Evolutionary conservation across 2,888 invertebrate species (phyloP).

Genomic region (Acanthosepion esculentum): DNA sequence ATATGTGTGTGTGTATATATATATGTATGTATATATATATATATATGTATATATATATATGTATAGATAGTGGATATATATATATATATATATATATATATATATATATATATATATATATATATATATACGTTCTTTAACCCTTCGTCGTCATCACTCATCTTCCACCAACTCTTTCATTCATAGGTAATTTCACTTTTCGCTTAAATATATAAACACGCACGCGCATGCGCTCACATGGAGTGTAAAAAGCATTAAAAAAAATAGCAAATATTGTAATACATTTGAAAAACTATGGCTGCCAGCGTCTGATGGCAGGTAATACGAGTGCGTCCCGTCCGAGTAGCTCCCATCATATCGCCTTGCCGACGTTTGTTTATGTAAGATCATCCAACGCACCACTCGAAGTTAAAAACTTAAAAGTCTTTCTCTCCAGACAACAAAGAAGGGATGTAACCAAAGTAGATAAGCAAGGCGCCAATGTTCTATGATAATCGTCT

Average conservation of each 20-base stretch:
- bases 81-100: no score
- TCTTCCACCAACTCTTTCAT: background rate
- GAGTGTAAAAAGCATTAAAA: background rate
- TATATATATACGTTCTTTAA: background rate
- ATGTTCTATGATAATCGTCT: background rate
- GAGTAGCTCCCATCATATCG: background rate
- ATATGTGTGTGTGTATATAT: no score
- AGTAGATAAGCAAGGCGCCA: background rate
- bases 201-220: background rate
- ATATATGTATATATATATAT: no score
- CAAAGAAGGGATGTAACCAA: conserved; percentile 3
- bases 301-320: conserved; percentile 3
- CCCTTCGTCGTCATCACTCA: background rate
- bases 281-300: background rate
- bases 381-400: background rate
- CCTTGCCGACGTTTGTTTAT: background rate
- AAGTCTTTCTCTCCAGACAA: conserved; percentile 33
- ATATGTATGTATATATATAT: no score
- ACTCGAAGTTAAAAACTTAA: background rate
- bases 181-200: background rate
- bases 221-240: background rate
- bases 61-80: no score
- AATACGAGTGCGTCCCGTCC: background rate
- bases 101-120: no score
- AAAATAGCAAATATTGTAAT: background rate